Evolutionary conservation across 2,888 invertebrate species (phyloP), one percentile per base, ranked within the genome.

Genomic region (Amphiduros pacificus): DNA sequence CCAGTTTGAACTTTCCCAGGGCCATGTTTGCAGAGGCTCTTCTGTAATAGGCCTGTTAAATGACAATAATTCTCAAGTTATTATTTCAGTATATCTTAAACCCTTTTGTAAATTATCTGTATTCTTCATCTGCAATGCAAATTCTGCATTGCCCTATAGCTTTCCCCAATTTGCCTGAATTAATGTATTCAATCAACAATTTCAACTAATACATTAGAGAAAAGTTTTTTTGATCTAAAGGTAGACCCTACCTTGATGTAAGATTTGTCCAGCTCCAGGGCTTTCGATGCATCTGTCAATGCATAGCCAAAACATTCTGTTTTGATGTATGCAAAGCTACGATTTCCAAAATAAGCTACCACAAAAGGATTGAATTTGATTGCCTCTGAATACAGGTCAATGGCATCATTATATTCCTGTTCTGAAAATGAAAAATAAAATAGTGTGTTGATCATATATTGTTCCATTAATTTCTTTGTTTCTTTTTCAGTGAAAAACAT

Each of bases 1-100:
- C 99, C 84, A 91, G 87, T 85, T 96, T 97, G 84, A 94, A 97
- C 86, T 96, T 96, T 71, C 98, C 97, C 78, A 98, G 84, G 28
- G 97, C 93, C 97, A 99, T 98, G 77, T 95, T 89, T 32, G 99
- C 91, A 1, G 94, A 94, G 0, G 98, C 99, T 77, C 98, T 87
- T 75, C 99, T 88, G 83, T 98, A 99, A 82, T 95, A 99, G 0
- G 95, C 98, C 86, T 83, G 72, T 24, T 70, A 70, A 55, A 63
- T 56, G 41, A 36, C 52, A 52, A 22, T 22, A 22, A 36, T 11
- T n/a, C n/a, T n/a, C n/a, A n/a, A n/a, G n/a, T n/a, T n/a, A n/a
- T n/a, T n/a, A n/a, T n/a, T n/a, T n/a, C n/a, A n/a, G n/a, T n/a
- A n/a, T n/a, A n/a, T n/a, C n/a, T n/a, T n/a, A n/a, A n/a, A n/a